A percentile compares a stretch with the other conserved stretches of the same genome.
phyloP scores from a whole-genome alignment of 2,888 invertebrate genomes.

The Pristionchus japonicus region DNA sequence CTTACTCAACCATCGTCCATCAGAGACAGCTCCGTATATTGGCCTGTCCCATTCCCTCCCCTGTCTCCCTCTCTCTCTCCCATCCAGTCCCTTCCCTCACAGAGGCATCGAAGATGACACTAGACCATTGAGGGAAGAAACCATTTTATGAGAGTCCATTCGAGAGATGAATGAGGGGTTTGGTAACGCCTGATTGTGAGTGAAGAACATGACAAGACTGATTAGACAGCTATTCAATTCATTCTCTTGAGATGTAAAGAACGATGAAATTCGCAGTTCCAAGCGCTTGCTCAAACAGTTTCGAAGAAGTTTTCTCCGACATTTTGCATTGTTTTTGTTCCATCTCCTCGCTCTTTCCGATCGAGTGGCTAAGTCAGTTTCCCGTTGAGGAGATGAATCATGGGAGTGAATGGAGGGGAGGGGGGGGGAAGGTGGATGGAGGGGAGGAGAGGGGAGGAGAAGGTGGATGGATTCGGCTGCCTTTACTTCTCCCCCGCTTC shows the following conservation, averaged over 20 bases:
- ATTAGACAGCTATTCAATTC: too few species aligned
- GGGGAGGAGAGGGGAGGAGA: neutral
- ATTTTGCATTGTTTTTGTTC: neutral
- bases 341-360: neutral
- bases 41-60: constrained; percentile 21
- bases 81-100: constrained; percentile 24
- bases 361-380: constrained; percentile 12
- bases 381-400: constrained; percentile 14
- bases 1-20: constrained; percentile 24
- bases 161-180: neutral
- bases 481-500: constrained; percentile 28
- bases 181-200: neutral
- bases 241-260: too few species aligned
- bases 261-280: too few species aligned
- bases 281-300: too few species aligned
- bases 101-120: neutral
- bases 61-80: neutral
- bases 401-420: constrained; percentile 2
- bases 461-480: neutral
- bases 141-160: neutral
- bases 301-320: neutral
- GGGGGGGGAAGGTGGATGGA: neutral
- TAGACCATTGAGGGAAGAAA: neutral
- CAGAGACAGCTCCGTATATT: constrained; percentile 10
- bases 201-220: neutral